These are phyloP conservation scores for Muscicapa striata DNA, from an alignment of 2,797 vertebrate species.

Conservation along the genomic window DNA sequence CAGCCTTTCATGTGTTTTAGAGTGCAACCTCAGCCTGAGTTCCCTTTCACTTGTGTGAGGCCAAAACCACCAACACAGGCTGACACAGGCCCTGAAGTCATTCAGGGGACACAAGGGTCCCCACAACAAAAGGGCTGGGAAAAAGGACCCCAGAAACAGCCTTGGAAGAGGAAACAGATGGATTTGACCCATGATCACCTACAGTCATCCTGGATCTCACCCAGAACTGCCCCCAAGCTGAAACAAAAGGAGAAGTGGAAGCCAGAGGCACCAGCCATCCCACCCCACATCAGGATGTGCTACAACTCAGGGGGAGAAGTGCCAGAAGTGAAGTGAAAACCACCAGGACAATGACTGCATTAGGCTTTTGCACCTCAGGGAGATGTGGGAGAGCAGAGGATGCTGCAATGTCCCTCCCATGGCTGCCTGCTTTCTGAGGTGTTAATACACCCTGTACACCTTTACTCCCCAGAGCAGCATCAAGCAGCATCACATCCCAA, in stretches of 20 bases:
- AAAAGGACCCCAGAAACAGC: neutral
- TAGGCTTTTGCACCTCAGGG: neutral
- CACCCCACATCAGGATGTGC: neutral
- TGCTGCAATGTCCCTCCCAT: neutral
- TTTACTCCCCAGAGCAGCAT: neutral
- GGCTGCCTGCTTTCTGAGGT: neutral
- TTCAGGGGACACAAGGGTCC: neutral
- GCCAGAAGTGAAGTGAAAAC: neutral
- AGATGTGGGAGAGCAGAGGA: neutral
- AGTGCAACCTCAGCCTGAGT: neutral
- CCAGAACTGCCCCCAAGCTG: neutral
- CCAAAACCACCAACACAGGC: neutral
- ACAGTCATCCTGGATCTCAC: neutral
- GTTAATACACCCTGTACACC: neutral
- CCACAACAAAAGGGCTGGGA: neutral
- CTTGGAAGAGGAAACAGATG: neutral
- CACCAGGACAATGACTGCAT: neutral
- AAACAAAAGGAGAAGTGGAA: neutral
- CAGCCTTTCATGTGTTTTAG: neutral
- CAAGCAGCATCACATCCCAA: neutral
- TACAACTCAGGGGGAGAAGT: neutral
- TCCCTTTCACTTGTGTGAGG: neutral
- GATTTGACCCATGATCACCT: neutral
- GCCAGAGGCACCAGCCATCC: neutral
- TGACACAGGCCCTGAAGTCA: neutral